Conservation (phyloP, 2,113 vertebrate genomes). For the Eulemur macaco region DNA sequence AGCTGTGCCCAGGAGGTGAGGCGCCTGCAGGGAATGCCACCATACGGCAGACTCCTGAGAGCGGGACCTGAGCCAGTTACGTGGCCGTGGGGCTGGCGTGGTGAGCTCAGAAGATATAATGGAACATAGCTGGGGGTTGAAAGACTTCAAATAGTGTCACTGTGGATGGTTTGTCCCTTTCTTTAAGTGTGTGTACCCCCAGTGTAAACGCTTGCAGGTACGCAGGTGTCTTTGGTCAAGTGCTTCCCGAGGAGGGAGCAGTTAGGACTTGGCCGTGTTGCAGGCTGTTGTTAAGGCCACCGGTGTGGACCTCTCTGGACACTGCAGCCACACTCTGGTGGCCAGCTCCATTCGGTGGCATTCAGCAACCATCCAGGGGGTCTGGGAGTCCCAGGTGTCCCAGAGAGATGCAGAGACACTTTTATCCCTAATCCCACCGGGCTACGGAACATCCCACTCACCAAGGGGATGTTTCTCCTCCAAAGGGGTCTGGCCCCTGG, state of each 20-base stretch:
- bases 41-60: not conserved
- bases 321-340: not conserved
- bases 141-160: not conserved
- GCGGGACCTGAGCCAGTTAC: not conserved
- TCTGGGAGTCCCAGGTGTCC: not conserved
- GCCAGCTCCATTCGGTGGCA: not conserved
- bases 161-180: not conserved
- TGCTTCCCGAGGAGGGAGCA: not conserved
- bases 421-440: too few relatives aligned
- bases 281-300: not conserved
- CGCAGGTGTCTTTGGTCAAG: not conserved
- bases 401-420: too few relatives aligned
- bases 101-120: not conserved
- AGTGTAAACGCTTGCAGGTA: not conserved
- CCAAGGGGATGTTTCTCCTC: not conserved
- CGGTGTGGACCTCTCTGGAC: not conserved
- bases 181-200: not conserved
- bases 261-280: not conserved
- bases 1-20: too few relatives aligned
- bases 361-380: not conserved
- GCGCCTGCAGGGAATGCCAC: not conserved
- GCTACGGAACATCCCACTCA: not conserved
- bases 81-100: fast-evolving
- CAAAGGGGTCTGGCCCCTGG: not conserved
- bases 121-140: not conserved